Base-by-base conservation (phyloP, 2,113 vertebrate species). In the Pangasianodon hypophthalmus region DNA sequence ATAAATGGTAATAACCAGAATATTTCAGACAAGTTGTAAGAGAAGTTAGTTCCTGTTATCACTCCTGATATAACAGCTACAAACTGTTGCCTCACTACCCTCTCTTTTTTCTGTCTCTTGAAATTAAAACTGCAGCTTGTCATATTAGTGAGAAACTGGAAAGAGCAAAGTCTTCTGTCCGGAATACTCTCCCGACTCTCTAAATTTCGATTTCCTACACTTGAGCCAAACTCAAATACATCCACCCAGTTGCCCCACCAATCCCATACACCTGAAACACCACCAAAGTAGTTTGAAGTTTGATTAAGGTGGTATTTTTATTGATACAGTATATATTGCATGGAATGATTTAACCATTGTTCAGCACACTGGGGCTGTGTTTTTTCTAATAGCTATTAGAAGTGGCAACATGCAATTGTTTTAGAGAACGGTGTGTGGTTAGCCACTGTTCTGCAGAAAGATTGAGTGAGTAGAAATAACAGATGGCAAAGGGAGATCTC, bases 401-500 rank as follows among this genome's bases (percentile, higher is more conserved):
- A 52, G 32, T 14, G 26, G 48, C 46, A 80, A n/a, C 77, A 52
- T 32, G 77, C 48, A n/a, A 52, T 52, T 81, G 48, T 52, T 80
- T n/a, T 26, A 29, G 44, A 81, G 29, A 81, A 81, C 6, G 14
- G 79, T 81, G 79, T 24, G 32, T 37, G 81, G 79, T 81, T 81
- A n/a, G 48, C 79, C n/a, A 52, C 79, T 83, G 81, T 56, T 83
- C 14, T 24, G 52, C 52, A 84, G 21, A 84, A 41, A 60, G 54
- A 83, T 54, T 21, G 54, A 58, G 54, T 84, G 81, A 54, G 81
- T 58, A 54, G 54, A 44, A 84, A 84, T 24, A 84, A 19, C 54
- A 60, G 81, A 84, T 84, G 81, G 81, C 19, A 60, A 58, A 83
- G 19, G 21, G 54, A 84, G 32, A 37, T 37, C 52, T 58, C 19